Base-by-base conservation (phyloP, 2,113 vertebrate genomes). In the Rhabdomys dilectus region DNA sequence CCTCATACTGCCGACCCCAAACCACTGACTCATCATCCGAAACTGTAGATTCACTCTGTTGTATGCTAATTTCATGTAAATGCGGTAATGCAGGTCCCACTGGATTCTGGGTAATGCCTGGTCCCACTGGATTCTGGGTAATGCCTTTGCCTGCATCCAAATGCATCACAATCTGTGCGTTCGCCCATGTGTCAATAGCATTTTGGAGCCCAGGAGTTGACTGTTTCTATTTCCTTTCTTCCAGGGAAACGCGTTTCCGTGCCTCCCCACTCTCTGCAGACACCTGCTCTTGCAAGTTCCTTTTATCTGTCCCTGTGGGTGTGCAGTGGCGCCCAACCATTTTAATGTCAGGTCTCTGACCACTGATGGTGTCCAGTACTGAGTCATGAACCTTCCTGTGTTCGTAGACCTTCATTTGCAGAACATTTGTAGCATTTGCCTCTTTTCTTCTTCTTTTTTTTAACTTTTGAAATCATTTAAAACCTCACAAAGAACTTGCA, bases 1-100 rank as follows among this genome's bases (percentile, higher is more conserved):
- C 68, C 34, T 22, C 2, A 0, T 1, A 10, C 11, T 42, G n/a
- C 13, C 0, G 5, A 22, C 31, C 29, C 64, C 21, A 31, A 36
- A 2, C 39, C 42, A 1, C 58, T 29, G 78, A 60, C 19, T 26
- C 10, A 7, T 11, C 0, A 7, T 68, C 4, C 24, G 29, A 22
- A 39, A 51, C 39, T 24, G 11, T 5, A 66, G 76, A 16, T 13
- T 16, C 1, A 12, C 39, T 42, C 90, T 78, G 42, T 24, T 72
- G 9, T 58, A 11, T n/a, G 56, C 53, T 72, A 48, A 42, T 31
- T 89, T 58, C 56, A 24, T 16, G 7, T 26, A 13, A 8, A 5
- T 53, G 34, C 29, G 36, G 7, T 17, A 4, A 16, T 1, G 3
- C 15, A 7, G 0, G 42, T 19, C 80, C 39, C 36, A 10, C 51